Base-by-base conservation (phyloP, 2,113 vertebrate genomes). In the Gobio gobio region DNA sequence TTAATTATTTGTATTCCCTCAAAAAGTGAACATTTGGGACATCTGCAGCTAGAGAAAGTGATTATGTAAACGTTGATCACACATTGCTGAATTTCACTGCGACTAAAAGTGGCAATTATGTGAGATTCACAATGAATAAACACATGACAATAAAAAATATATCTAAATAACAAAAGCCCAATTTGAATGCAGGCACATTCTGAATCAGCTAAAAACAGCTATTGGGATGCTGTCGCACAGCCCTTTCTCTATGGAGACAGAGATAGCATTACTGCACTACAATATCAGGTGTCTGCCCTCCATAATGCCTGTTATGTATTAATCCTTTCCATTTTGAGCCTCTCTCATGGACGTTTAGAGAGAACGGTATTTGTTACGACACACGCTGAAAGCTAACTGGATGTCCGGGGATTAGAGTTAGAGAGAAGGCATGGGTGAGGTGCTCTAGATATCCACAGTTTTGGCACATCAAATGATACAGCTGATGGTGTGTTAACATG, bases 391-490 rank as follows among this genome's bases (percentile, higher is more conserved):
- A 87, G 63, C 83, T 88, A 87, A 93, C 87, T 66, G 89, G 89
- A 89, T 91, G 82, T 85, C 12, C 54, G 40, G 51, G 84, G 88
- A 91, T 93, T 92, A 92, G 36, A 68, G 33, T 63, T 40, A 63
- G 86, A 83, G 84, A 88, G 80, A 83, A 91, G 83, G 88, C 74
- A 85, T 61, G 73, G 72, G 36, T 43, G 83, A 89, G 87, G 89
- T 90, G 83, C 74, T 81, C 70, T 83, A 86, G 56, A 92, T 89
- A 85, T 87, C 80, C 73, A 74, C 49, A 66, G 74, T 78, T 81
- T 77, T 87, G 88, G 79, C 88, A 88, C 83, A 83, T 79, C 56
- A 84, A 70, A 89, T 78, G 85, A 82, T 59, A 66, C 47, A 79
- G 78, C 87, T 77, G 84, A 78, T 66, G 61, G 56, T n/a, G 33